Evolutionary conservation across 2,113 vertebrate genomes (phyloP).

Genomic region (Periophthalmus modestus): DNA sequence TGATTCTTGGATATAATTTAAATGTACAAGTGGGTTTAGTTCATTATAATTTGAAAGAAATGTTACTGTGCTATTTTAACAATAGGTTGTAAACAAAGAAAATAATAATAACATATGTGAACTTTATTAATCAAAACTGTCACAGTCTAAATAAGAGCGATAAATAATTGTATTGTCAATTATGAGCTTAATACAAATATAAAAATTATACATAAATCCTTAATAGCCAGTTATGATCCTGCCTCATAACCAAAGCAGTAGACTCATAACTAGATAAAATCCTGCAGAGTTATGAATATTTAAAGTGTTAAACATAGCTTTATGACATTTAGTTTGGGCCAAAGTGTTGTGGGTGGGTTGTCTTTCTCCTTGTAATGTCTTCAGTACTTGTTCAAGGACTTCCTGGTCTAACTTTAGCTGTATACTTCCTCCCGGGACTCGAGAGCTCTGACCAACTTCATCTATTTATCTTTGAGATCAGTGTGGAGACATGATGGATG

Average conservation of each 20-base stretch:
- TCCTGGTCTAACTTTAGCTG: neutral
- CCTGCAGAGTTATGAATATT: too few species aligned
- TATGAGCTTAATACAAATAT: too few species aligned
- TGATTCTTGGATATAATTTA: too few species aligned
- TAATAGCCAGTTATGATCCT: neutral
- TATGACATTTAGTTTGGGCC: neutral
- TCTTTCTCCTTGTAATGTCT: slow-evolving; percentile 5
- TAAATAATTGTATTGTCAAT: too few species aligned
- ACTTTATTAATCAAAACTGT: too few species aligned
- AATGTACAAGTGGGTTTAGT: too few species aligned
- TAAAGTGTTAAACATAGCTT: neutral
- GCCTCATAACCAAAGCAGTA: neutral
- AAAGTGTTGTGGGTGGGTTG: neutral
- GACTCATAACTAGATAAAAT: neutral
- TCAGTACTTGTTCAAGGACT: slow-evolving; percentile 2
- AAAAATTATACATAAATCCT: too few species aligned
- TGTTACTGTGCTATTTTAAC: neutral
- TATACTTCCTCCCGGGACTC: neutral
- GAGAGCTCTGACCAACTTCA: slow-evolving; percentile 1
- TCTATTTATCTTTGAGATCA: slow-evolving; percentile 20
- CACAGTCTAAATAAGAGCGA: too few species aligned
- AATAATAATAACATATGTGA: neutral
- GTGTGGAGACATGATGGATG: slow-evolving; percentile 24
- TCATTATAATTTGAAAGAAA: too few species aligned
- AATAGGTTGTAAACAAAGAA: too few species aligned